Evolutionary conservation across 2,888 invertebrate species (phyloP), one percentile per base, ranked within the genome.

Genomic region (Eupithecia subumbrata): DNA sequence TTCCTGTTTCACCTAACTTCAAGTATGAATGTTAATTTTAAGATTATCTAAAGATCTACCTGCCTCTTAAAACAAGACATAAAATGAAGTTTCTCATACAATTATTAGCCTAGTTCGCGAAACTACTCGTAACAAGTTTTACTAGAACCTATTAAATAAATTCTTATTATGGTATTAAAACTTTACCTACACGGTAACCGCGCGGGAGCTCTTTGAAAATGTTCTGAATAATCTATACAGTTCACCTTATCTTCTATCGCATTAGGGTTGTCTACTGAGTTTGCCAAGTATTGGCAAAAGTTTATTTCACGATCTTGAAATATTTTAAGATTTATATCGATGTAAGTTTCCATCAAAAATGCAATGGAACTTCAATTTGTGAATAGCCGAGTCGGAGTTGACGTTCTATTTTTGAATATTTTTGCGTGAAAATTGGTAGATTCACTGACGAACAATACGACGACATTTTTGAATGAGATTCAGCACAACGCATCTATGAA

Each of bases 101-200:
- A 73, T 68, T 70, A 52, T 71, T 73, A 71, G 60, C 69, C 60
- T 34, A 68, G 73, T 73, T 76, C 16, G 71, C 56, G 30, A 71
- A 76, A 73, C 67, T 64, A 25, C 60, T 25, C 56, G 56, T 74
- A 70, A 73, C 76, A 76, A 76, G 73, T 71, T 73, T 73, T 75
- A 71, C 69, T 70, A 52, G 25, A 52, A 66, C 72, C 77, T 71
- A 78, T 81, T 73, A 79, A 78, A 79, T 78, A 78, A 79, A 81
- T 79, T 79, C 76, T 79, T 79, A 81, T 78, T 79, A 78, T 76
- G 64, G 76, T 74, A 75, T 79, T 77, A 79, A 78, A 81, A 80
- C 76, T 80, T 81, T 76, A 80, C 71, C 76, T 79, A 74, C 74
- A 76, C 73, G 71, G 40, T 64, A 75, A 72, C 76, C 79, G 64